These are phyloP conservation scores for Isurus oxyrinchus DNA, from an alignment of 2,113 vertebrate genomes.

Conservation along the genomic window DNA sequence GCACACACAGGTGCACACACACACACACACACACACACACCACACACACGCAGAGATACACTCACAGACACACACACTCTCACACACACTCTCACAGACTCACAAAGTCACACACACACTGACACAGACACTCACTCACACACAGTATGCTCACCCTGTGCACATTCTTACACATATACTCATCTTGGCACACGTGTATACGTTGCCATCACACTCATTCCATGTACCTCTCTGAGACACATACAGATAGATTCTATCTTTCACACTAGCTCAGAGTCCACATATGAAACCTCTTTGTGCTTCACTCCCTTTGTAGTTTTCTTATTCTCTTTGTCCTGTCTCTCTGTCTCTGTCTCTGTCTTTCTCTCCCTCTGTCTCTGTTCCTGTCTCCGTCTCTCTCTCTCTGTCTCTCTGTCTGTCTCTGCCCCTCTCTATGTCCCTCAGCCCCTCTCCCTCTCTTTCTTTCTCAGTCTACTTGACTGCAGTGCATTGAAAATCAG, in stretches of 20 bases:
- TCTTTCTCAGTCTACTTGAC: neutral
- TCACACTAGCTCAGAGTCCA: neutral
- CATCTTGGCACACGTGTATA: neutral
- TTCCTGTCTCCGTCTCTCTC: neutral
- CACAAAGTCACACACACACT: too few relatives aligned
- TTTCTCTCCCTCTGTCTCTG: neutral
- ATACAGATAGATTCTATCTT: neutral
- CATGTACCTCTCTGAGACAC: neutral
- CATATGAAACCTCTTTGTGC: neutral
- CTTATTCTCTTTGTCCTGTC: neutral
- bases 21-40: too few relatives aligned
- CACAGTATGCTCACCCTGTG: too few relatives aligned
- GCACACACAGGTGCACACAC: neutral
- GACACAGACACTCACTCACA: neutral
- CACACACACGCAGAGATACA: too few relatives aligned
- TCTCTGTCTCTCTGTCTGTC: neutral
- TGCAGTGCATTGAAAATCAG: neutral
- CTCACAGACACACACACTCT: too few relatives aligned
- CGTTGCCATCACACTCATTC: neutral
- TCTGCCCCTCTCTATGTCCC: neutral
- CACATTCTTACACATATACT: neutral
- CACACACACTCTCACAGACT: too few relatives aligned
- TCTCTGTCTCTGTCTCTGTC: neutral
- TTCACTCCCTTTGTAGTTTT: neutral
- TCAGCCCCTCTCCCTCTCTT: neutral